These are phyloP conservation scores for Agonum fuliginosum DNA, from an alignment of 2,888 invertebrate genomes.

Conservation along the genomic window DNA sequence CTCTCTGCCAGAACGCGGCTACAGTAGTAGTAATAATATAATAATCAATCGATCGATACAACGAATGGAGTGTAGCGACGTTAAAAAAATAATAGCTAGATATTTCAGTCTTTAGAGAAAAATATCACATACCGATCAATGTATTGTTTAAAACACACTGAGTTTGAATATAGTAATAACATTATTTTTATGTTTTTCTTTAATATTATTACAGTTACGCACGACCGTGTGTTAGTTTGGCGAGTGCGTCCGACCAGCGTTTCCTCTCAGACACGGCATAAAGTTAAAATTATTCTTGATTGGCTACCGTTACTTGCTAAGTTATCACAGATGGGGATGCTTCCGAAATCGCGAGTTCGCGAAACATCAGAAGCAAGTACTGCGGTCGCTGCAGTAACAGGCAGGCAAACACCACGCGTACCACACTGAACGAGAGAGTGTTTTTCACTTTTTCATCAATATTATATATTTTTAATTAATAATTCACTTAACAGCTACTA, in stretches of 20 bases:
- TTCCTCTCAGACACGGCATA: constrained; percentile 70
- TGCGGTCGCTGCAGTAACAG: constrained; percentile 61
- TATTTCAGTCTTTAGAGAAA: constrained; percentile 75
- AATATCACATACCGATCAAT: constrained; percentile 74
- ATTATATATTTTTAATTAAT: constrained; percentile 45
- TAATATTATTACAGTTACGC: constrained; percentile 46
- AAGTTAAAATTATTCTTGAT: constrained; percentile 73
- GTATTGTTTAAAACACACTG: constrained; percentile 61
- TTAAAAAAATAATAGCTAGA: constrained; percentile 71
- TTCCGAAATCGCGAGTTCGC: background rate
- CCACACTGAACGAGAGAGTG: constrained; percentile 59
- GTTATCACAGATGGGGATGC: constrained; percentile 72
- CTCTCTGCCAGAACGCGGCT: constrained; percentile 53
- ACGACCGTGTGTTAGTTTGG: constrained; percentile 26
- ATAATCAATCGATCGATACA: constrained; percentile 53
- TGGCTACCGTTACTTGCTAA: constrained; percentile 73
- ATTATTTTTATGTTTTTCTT: constrained; percentile 42
- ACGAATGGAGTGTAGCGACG: constrained; percentile 58
- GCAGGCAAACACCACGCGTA: constrained; percentile 69
- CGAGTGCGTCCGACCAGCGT: constrained; percentile 65
- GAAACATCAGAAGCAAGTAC: constrained; percentile 46
- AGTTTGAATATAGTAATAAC: constrained; percentile 55
- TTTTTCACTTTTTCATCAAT: constrained; percentile 45
- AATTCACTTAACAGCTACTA: constrained; percentile 59
- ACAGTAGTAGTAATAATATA: constrained; percentile 47